A percentile compares a stretch with the other conserved stretches of the same genome.
These are phyloP conservation scores for Nycteola revayana DNA, from an alignment of 2,888 invertebrate species.

Conservation along the genomic window DNA sequence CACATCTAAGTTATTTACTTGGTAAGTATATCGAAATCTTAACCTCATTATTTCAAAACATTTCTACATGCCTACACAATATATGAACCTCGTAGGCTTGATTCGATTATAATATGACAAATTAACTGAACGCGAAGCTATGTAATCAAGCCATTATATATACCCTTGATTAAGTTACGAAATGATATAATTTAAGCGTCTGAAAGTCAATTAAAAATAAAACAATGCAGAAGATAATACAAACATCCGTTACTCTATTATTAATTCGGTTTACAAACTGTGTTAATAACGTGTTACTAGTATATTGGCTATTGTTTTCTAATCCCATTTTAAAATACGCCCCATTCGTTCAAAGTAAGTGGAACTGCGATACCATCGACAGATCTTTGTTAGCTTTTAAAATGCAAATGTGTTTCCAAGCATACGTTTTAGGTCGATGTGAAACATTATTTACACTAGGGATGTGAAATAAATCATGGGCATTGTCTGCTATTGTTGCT, in stretches of 20 bases:
- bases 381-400: slow-evolving; percentile 9
- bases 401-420: slow-evolving; percentile 4
- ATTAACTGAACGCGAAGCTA: slow-evolving; percentile 1
- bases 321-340: slow-evolving; percentile 44
- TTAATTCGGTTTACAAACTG: slow-evolving; percentile 34
- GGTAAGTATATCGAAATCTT: too few species aligned
- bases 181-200: too few species aligned
- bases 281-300: slow-evolving; percentile 54
- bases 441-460: slow-evolving; percentile 3
- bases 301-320: slow-evolving; percentile 62
- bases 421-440: too few species aligned
- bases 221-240: not conserved
- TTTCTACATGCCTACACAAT: too few species aligned
- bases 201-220: too few species aligned
- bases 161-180: too few species aligned
- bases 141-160: too few species aligned
- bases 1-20: too few species aligned
- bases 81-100: too few species aligned
- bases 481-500: slow-evolving; percentile 13
- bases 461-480: slow-evolving; percentile 6
- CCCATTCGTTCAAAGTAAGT: slow-evolving; percentile 38
- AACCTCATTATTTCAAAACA: too few species aligned
- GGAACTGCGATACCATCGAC: slow-evolving; percentile 24
- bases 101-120: too few species aligned
- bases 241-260: slow-evolving; percentile 17